phyloP scores from a whole-genome alignment of 1,140 invertebrate genomes.

The Conus ventricosus region DNA sequence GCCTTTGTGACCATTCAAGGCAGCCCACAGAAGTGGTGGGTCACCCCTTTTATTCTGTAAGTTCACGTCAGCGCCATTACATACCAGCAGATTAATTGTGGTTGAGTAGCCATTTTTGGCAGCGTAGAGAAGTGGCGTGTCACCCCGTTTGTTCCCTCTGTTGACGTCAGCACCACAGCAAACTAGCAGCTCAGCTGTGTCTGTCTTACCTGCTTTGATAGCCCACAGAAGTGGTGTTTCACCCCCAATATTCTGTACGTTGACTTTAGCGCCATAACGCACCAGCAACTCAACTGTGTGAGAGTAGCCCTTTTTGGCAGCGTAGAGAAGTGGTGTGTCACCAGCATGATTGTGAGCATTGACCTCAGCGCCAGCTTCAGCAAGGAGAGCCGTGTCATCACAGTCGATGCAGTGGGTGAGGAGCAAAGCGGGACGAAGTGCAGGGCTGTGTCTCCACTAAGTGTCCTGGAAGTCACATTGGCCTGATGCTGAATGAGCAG shows the following conservation, averaged over 20 bases:
- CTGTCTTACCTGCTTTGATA: not conserved
- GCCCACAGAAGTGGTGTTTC: not conserved
- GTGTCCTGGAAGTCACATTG: not conserved
- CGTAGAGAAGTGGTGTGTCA: not conserved
- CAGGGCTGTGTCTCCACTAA: not conserved
- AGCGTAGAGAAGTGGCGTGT: not conserved
- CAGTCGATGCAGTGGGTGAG: not conserved
- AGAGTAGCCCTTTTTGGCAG: not conserved
- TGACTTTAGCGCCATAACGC: not conserved
- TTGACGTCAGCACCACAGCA: not conserved
- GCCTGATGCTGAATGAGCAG: not conserved
- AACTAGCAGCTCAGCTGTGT: not conserved
- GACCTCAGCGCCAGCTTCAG: not conserved
- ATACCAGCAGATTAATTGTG: not conserved
- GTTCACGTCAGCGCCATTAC: conserved; percentile 2
- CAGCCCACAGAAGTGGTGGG: not conserved
- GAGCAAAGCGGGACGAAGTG: not conserved
- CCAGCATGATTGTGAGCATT: not conserved
- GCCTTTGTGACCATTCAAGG: not conserved
- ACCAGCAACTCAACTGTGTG: not conserved
- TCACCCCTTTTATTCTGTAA: not conserved
- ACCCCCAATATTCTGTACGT: not conserved
- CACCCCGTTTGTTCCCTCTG: too few relatives aligned
- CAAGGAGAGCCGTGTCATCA: not conserved
- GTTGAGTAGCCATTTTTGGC: not conserved